phyloP scores from a whole-genome alignment of 2,888 invertebrate species.

The Eurytoma californica region DNA sequence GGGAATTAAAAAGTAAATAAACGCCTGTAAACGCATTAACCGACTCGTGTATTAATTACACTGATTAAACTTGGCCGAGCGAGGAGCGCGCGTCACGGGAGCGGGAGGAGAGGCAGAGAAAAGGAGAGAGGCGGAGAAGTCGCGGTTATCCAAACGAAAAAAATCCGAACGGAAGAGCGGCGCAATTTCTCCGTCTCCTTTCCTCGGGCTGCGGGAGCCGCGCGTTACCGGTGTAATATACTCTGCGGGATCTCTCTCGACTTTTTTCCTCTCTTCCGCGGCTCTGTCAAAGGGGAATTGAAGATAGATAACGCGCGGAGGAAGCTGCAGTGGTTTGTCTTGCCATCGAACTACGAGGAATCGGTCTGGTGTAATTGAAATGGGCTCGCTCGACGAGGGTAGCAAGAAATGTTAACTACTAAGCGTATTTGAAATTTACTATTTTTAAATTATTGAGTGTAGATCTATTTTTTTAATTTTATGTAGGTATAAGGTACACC shows the following conservation, averaged over 20 bases:
- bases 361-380: conserved; percentile 4
- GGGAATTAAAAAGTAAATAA: conserved; percentile 2
- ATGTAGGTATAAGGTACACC: too few species aligned
- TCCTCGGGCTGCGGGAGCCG: not conserved
- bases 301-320: too few species aligned
- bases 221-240: too few species aligned
- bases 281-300: too few species aligned
- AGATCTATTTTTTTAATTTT: too few species aligned
- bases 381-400: not conserved
- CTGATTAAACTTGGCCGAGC: conserved; percentile 35
- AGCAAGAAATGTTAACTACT: too few species aligned
- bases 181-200: conserved; percentile 7
- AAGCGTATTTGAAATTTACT: too few species aligned
- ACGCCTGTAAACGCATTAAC: conserved; percentile 16
- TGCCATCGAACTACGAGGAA: not conserved
- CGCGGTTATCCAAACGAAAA: conserved; percentile 12
- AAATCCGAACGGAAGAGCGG: not conserved
- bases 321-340: too few species aligned
- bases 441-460: too few species aligned
- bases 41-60: conserved; percentile 37
- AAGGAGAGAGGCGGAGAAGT: not conserved
- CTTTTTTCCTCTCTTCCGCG: conserved; percentile 7
- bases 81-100: not conserved
- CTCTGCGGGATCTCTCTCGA: not conserved
- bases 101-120: not conserved